Percentiles rank a stretch among this genome's conserved stretches.
These are phyloP conservation scores for Parapristionchus giblindavisi DNA, from an alignment of 2,888 invertebrate genomes.

Conservation along the genomic window DNA sequence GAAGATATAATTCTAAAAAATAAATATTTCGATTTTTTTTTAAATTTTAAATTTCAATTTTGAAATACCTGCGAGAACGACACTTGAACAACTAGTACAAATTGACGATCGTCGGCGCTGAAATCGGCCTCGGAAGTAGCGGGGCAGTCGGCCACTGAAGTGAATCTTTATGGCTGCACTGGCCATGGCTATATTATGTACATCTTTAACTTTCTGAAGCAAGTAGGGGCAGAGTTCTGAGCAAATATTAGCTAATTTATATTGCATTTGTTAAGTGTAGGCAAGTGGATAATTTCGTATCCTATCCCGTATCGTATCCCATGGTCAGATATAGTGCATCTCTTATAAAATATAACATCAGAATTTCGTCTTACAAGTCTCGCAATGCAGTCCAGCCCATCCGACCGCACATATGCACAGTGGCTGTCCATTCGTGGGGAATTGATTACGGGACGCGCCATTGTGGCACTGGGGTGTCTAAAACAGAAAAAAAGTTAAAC, in stretches of 20 bases:
- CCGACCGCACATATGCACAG: conserved; percentile 12
- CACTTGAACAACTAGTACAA: conserved; percentile 12
- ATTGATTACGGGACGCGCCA: conserved; percentile 25
- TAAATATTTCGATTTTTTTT: neutral
- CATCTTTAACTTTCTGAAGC: too few species aligned
- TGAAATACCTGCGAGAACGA: conserved; percentile 29
- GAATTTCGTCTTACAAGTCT: conserved; percentile 32
- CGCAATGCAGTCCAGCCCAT: conserved; percentile 27
- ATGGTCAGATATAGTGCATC: too few species aligned
- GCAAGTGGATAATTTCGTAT: too few species aligned
- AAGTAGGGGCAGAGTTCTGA: too few species aligned
- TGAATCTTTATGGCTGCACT: neutral
- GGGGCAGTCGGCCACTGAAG: conserved; percentile 25
- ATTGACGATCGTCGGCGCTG: neutral
- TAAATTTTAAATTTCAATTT: neutral
- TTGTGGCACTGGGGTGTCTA: conserved; percentile 34
- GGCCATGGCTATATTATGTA: too few species aligned
- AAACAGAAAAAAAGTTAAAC: neutral
- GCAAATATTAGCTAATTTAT: too few species aligned
- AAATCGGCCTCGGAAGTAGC: neutral
- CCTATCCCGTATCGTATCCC: too few species aligned
- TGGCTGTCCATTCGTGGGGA: conserved; percentile 14
- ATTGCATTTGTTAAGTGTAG: neutral
- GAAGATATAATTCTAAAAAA: conserved; percentile 17
- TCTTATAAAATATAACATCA: too few species aligned